Evolutionary conservation across 2,113 vertebrate species (phyloP).

Genomic region (Leucopsar rothschildi): DNA sequence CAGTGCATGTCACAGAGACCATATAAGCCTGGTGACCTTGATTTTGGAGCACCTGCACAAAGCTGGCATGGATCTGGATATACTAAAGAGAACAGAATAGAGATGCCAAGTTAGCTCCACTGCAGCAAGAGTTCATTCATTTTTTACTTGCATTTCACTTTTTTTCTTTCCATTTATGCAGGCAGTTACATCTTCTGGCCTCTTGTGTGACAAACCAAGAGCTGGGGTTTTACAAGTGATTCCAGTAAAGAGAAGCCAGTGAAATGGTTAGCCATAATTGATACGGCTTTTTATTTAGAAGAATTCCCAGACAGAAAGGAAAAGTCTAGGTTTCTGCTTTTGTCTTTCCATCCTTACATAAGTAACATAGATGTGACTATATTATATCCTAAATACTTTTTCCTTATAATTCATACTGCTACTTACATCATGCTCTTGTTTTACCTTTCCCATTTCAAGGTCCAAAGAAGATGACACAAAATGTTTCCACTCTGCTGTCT

Average conservation of each 20-base stretch:
- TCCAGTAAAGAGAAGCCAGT: background rate
- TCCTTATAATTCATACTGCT: background rate
- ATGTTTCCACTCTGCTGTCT: background rate
- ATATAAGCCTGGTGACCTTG: background rate
- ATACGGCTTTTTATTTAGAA: background rate
- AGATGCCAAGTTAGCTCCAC: background rate
- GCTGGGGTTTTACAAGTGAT: background rate
- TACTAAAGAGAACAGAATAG: background rate
- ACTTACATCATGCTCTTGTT: background rate
- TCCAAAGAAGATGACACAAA: background rate
- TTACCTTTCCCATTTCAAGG: background rate
- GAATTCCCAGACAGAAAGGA: background rate
- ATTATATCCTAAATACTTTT: background rate
- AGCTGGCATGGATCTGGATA: background rate
- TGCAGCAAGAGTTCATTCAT: background rate
- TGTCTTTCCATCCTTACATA: background rate
- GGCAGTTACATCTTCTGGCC: background rate
- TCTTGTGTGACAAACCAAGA: background rate
- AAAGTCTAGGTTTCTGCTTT: background rate
- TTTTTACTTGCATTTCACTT: background rate
- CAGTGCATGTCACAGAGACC: background rate
- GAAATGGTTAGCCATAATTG: background rate
- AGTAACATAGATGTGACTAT: background rate
- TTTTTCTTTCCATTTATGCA: background rate
- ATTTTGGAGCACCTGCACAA: background rate